phyloP scores from a whole-genome alignment of 2,113 vertebrate species.

The Dipodomys stephensi region DNA sequence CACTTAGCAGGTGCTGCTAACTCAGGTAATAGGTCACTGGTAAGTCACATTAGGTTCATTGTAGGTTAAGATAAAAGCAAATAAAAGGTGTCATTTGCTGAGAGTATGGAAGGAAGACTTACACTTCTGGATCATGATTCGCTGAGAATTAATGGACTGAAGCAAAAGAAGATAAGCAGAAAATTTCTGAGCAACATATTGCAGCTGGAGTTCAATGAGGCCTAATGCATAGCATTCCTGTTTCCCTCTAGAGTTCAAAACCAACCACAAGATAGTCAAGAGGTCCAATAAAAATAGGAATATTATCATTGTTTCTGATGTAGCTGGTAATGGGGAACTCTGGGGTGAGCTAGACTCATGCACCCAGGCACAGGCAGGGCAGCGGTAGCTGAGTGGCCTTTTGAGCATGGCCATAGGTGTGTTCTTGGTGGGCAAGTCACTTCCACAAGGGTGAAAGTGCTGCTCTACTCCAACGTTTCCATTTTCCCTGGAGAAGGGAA shows the following conservation, averaged over 20 bases:
- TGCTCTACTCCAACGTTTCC: neutral
- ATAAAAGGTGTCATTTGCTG: neutral
- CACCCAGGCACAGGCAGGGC: neutral
- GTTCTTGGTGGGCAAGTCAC: neutral
- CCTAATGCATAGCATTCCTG: neutral
- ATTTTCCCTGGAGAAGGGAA: neutral
- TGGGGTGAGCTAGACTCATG: neutral
- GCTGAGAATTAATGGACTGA: neutral
- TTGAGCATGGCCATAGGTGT: too few relatives aligned
- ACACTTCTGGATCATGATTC: neutral
- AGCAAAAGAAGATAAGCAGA: neutral
- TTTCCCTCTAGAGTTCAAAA: neutral
- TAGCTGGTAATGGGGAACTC: neutral
- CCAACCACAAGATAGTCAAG: neutral
- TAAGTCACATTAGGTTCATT: neutral
- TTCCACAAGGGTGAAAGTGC: neutral
- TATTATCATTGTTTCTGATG: neutral
- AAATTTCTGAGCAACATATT: neutral
- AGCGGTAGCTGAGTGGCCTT: neutral
- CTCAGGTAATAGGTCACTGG: neutral
- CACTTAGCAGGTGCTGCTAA: neutral
- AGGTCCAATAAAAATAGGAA: neutral
- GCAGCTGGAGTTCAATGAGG: neutral
- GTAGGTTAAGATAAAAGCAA: neutral
- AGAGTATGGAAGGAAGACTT: conserved; percentile 3